A percentile compares a stretch with the other conserved stretches of the same genome.
These are phyloP conservation scores for Trichonephila clavipes DNA, from an alignment of 1,140 invertebrate genomes.

Conservation along the genomic window DNA sequence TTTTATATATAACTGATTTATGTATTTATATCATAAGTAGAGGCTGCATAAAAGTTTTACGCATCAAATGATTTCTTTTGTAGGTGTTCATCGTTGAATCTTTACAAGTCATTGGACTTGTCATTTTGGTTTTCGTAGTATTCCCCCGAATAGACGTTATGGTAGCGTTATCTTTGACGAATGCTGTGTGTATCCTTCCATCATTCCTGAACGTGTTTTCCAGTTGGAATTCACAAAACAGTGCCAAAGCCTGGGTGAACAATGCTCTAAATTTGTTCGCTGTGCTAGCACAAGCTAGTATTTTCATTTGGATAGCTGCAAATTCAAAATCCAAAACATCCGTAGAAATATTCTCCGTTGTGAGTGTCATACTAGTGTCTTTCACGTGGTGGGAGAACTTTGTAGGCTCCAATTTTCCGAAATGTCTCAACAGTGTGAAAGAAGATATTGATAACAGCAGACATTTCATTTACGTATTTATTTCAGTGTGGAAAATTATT, in stretches of 20 bases:
- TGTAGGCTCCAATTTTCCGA: conserved; percentile 85
- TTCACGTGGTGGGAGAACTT: conserved; percentile 99
- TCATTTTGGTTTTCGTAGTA: conserved; percentile 91
- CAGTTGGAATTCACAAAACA: conserved; percentile 87
- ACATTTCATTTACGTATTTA: conserved; percentile 93
- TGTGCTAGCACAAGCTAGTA: conserved; percentile 85
- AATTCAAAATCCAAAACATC: neutral
- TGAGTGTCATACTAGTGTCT: conserved; percentile 92
- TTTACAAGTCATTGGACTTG: conserved; percentile 91
- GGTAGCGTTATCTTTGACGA: conserved; percentile 95
- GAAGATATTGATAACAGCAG: conserved; percentile 89
- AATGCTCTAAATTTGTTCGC: conserved; percentile 83
- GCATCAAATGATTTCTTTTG: conserved; percentile 43
- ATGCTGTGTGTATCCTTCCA: conserved; percentile 94
- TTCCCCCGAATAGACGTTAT: conserved; percentile 95
- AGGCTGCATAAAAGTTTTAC: neutral
- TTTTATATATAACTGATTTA: too few species aligned
- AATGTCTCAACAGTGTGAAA: conserved; percentile 81
- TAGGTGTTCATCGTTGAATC: conserved; percentile 88
- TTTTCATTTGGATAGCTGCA: conserved; percentile 91
- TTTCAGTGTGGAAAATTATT: conserved; percentile 93
- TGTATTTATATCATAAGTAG: too few species aligned
- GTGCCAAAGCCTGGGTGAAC: conserved; percentile 88
- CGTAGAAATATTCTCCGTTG: conserved; percentile 83
- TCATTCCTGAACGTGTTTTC: conserved; percentile 89